phyloP scores from a whole-genome alignment of 2,113 vertebrate species.

The Lepus europaeus region DNA sequence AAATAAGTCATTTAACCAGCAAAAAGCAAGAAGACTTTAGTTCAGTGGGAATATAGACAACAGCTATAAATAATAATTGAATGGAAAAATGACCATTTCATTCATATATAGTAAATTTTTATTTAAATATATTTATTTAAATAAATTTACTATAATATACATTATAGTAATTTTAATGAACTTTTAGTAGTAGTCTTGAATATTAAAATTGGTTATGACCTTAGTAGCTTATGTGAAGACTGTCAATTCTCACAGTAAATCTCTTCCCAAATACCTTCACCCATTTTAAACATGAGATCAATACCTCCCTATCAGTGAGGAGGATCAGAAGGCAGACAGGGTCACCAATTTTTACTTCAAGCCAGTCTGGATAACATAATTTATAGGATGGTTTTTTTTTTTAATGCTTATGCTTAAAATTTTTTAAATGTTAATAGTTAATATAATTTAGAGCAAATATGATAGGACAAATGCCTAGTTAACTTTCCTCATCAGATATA shows the following conservation, averaged over 20 bases:
- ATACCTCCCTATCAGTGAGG: not conserved
- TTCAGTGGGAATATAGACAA: too few species aligned
- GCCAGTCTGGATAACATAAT: not conserved
- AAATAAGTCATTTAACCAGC: too few species aligned
- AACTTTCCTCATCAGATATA: not conserved
- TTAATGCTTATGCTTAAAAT: not conserved
- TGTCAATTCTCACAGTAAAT: conserved; percentile 15
- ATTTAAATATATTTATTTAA: too few species aligned
- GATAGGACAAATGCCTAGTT: conserved; percentile 1
- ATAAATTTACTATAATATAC: too few species aligned
- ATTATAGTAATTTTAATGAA: too few species aligned
- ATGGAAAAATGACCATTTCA: too few species aligned
- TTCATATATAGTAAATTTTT: too few species aligned
- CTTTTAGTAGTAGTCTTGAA: too few species aligned
- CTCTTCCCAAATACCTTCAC: not conserved
- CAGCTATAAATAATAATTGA: too few species aligned
- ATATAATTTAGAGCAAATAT: conserved; percentile 16
- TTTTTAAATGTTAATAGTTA: not conserved
- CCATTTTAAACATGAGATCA: conserved; percentile 3
- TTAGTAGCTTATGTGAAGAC: not conserved
- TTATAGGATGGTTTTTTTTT: not conserved
- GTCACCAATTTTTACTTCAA: not conserved
- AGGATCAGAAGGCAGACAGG: not conserved
- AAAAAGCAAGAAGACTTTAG: too few species aligned
- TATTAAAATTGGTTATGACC: not conserved